These are phyloP conservation scores for Spisula subtruncata DNA, from an alignment of 2,888 invertebrate genomes.

Conservation along the genomic window DNA sequence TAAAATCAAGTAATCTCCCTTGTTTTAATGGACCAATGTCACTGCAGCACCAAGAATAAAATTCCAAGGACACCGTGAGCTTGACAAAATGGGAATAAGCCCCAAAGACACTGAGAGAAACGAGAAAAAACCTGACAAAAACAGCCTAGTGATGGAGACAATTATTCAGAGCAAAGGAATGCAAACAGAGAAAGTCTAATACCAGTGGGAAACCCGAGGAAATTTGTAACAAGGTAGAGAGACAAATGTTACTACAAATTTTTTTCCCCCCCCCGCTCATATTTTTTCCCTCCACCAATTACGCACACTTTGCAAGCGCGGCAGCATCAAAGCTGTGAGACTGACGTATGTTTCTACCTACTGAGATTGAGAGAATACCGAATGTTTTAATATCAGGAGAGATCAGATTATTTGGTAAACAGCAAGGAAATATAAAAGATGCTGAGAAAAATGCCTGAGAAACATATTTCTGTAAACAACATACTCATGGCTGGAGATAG, in stretches of 20 bases:
- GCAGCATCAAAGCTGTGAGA: neutral
- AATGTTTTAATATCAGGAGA: neutral
- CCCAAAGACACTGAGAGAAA: neutral
- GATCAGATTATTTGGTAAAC: neutral
- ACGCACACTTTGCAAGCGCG: neutral
- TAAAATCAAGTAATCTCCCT: too few species aligned
- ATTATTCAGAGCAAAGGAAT: conserved; percentile 12
- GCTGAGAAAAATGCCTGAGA: neutral
- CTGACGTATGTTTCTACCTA: neutral
- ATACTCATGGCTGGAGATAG: neutral
- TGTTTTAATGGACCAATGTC: too few species aligned
- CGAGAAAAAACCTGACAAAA: neutral
- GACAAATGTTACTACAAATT: conserved; percentile 7
- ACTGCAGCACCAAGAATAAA: neutral
- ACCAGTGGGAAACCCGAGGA: neutral
- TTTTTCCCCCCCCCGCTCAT: too few species aligned
- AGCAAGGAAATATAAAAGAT: neutral
- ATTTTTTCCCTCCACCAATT: neutral
- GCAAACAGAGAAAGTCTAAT: neutral
- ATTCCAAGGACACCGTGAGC: neutral
- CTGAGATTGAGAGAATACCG: neutral
- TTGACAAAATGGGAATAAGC: neutral
- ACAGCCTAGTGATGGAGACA: neutral
- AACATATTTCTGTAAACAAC: neutral
- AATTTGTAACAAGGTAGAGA: conserved; percentile 6